Conservation (phyloP, 2,797 vertebrate genomes). For the Oreochromis mossambicus region DNA sequence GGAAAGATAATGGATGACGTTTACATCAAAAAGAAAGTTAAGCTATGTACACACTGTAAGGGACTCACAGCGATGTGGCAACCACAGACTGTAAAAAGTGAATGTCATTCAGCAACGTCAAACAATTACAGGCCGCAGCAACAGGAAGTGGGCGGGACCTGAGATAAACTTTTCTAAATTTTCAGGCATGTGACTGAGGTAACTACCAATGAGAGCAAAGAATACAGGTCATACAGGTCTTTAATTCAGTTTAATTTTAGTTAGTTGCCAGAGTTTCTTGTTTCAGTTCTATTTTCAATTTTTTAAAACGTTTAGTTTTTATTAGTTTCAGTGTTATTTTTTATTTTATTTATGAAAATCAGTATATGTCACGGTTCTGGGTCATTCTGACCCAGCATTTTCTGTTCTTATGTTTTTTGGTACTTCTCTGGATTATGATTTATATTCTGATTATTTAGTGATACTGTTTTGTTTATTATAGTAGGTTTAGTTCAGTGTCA, state of each 20-base stretch:
- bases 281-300: not conserved
- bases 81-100: not conserved
- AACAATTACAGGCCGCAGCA: not conserved
- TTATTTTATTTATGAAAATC: not conserved
- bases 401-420: no score
- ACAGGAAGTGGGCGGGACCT: not conserved
- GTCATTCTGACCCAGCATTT: no score
- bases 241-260: not conserved
- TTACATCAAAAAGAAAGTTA: not conserved
- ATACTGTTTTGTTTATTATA: no score
- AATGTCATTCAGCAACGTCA: not conserved
- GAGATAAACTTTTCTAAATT: not conserved
- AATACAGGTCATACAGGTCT: not conserved
- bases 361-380: no score
- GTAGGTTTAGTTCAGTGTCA: no score
- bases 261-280: not conserved
- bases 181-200: not conserved
- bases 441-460: no score
- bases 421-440: no score
- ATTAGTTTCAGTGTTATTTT: not conserved
- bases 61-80: accelerated
- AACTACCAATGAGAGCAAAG: not conserved
- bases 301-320: not conserved
- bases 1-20: not conserved
- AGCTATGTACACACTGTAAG: not conserved